phyloP scores from a whole-genome alignment of 1,140 invertebrate species.

The Bombus soroeensis region DNA sequence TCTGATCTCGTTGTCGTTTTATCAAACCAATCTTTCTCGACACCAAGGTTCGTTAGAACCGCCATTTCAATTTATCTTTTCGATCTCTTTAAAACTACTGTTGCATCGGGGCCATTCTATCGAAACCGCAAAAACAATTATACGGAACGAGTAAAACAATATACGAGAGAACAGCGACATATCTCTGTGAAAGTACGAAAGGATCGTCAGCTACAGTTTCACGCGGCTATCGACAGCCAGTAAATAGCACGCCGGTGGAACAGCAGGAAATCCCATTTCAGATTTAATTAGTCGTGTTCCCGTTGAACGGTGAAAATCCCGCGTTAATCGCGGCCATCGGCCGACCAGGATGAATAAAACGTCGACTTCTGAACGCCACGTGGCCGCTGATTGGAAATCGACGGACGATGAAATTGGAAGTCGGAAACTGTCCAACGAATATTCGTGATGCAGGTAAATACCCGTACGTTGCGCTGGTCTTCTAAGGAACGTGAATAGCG shows the following conservation, averaged over 20 bases:
- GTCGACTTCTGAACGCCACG: conserved; percentile 13
- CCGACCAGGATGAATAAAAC: conserved; percentile 9
- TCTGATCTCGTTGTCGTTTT: not conserved
- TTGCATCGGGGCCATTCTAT: no score
- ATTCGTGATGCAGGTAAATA: not conserved
- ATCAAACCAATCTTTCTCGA: not conserved
- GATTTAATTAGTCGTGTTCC: conserved; percentile 39
- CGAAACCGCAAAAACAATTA: not conserved
- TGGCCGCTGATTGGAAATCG: conserved; percentile 45
- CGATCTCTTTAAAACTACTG: not conserved
- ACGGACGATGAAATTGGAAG: conserved; percentile 42
- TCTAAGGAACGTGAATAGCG: not conserved
- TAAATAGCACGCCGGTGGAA: conserved; percentile 14
- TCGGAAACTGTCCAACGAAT: conserved; percentile 22
- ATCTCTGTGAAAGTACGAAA: not conserved
- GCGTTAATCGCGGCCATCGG: not conserved
- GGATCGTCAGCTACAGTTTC: conserved; percentile 10
- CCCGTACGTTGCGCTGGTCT: not conserved
- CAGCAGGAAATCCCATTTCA: conserved; percentile 7
- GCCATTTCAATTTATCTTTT: not conserved
- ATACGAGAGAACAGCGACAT: no score
- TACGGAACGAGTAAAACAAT: not conserved
- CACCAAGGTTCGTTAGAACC: no score
- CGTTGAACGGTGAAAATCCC: not conserved
- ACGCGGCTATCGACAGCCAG: not conserved